phyloP scores from a whole-genome alignment of 2,888 invertebrate genomes.

The Conomelus anceps region DNA sequence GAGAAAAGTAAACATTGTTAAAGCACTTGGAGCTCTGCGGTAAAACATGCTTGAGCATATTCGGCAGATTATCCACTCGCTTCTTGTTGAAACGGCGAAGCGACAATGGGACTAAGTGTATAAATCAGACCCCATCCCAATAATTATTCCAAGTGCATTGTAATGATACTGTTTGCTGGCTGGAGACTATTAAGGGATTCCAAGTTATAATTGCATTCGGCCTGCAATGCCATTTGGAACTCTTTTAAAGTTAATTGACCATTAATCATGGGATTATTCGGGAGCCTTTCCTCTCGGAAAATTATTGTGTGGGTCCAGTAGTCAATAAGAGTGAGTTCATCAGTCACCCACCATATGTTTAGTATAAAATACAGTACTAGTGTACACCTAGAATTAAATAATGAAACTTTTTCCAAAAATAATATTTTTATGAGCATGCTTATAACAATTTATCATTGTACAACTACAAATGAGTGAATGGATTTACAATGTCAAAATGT shows the following conservation, averaged over 20 bases:
- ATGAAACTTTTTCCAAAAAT: too few relatives aligned
- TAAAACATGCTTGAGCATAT: neutral
- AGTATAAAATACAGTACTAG: too few relatives aligned
- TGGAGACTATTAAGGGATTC: neutral
- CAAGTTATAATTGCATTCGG: neutral
- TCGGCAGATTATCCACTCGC: neutral
- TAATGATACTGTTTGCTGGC: neutral
- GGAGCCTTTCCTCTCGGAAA: neutral
- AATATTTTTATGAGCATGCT: too few relatives aligned
- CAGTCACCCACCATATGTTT: too few relatives aligned
- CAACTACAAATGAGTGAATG: too few relatives aligned
- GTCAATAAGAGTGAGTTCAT: neutral
- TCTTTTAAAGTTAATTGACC: neutral
- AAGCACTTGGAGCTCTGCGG: neutral
- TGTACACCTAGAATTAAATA: too few relatives aligned
- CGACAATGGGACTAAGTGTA: neutral
- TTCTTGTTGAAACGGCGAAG: neutral
- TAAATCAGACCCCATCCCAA: neutral
- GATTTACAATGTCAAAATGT: too few relatives aligned
- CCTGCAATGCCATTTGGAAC: neutral
- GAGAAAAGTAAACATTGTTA: neutral
- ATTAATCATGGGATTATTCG: neutral
- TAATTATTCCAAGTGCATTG: neutral
- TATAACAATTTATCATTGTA: too few relatives aligned
- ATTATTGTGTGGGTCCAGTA: neutral